A percentile compares a stretch with the other conserved stretches of the same genome.
phyloP scores from a whole-genome alignment of 2,797 vertebrate species.

The Amphiprion clarkii region DNA sequence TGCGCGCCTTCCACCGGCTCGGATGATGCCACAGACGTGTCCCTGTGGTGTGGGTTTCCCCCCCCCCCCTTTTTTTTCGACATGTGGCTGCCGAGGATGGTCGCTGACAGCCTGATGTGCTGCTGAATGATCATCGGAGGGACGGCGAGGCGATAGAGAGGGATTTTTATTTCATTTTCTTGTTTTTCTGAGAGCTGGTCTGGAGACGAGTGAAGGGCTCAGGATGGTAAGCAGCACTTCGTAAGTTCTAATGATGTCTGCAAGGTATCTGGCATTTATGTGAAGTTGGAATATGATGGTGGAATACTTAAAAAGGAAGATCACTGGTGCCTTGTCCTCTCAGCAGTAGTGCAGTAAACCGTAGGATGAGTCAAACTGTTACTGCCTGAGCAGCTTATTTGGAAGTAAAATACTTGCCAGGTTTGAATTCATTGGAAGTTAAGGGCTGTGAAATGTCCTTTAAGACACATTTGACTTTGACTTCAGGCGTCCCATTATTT shows the following conservation, averaged over 20 bases:
- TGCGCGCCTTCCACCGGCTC: slow-evolving; percentile 33
- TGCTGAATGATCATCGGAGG: slow-evolving; percentile 47
- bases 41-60: background rate
- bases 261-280: background rate
- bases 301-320: background rate
- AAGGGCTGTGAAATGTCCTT: background rate
- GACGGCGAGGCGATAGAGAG: slow-evolving; percentile 25
- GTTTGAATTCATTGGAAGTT: background rate
- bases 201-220: slow-evolving; percentile 41
- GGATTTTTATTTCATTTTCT: no score
- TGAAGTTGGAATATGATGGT: slow-evolving; percentile 35
- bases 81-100: slow-evolving; percentile 28
- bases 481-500: background rate
- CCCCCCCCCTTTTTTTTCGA: background rate
- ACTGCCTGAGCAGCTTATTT: background rate
- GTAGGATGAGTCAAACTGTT: background rate
- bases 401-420: background rate
- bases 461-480: slow-evolving; percentile 1
- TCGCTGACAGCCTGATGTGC: slow-evolving; percentile 38
- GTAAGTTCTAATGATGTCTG: slow-evolving; percentile 51
- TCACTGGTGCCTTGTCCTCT: background rate
- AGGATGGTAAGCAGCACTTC: slow-evolving; percentile 60
- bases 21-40: slow-evolving; percentile 39
- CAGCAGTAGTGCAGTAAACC: background rate
- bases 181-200: slow-evolving; percentile 16